Evolutionary conservation across 2,113 vertebrate genomes (phyloP).

Genomic region (Chloropsis hardwickii): DNA sequence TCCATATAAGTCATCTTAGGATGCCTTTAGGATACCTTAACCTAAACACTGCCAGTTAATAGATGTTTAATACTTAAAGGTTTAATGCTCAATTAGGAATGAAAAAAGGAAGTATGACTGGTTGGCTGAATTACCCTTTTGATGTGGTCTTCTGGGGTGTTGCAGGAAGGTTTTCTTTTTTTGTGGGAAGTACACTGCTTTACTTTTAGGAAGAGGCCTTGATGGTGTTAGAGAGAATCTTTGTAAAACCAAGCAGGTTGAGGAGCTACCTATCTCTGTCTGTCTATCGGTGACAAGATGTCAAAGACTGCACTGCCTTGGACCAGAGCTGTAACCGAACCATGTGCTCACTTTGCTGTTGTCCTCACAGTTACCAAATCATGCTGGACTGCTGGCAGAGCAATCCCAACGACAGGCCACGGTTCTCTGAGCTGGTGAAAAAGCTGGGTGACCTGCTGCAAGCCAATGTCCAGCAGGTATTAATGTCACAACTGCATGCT

Average conservation of each 20-base stretch:
- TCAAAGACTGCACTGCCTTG: fast-evolving
- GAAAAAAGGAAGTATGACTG: not conserved
- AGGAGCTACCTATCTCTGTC: not conserved
- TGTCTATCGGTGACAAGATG: not conserved
- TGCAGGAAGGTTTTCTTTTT: not conserved
- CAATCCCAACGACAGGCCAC: constrained; percentile 81
- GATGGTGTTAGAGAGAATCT: not conserved
- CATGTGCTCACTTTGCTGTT: not conserved
- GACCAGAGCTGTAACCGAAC: not conserved
- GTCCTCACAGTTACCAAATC: constrained; percentile 82
- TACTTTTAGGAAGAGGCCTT: not conserved
- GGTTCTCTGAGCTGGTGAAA: constrained; percentile 84
- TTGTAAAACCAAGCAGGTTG: not conserved
- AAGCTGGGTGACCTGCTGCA: constrained; percentile 89
- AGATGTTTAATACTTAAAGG: constrained; percentile 13
- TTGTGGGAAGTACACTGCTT: not conserved
- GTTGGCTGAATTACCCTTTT: not conserved
- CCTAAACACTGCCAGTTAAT: constrained; percentile 46
- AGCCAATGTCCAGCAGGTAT: constrained; percentile 85
- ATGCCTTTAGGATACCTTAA: constrained; percentile 36
- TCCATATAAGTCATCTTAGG: constrained; percentile 54
- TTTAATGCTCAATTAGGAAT: constrained; percentile 25
- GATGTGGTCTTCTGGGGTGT: not conserved
- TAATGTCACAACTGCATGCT: fast-evolving
- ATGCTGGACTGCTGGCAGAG: constrained; percentile 92